These are phyloP conservation scores for Rhinogobius similis DNA, from an alignment of 2,113 vertebrate species.

Conservation along the genomic window DNA sequence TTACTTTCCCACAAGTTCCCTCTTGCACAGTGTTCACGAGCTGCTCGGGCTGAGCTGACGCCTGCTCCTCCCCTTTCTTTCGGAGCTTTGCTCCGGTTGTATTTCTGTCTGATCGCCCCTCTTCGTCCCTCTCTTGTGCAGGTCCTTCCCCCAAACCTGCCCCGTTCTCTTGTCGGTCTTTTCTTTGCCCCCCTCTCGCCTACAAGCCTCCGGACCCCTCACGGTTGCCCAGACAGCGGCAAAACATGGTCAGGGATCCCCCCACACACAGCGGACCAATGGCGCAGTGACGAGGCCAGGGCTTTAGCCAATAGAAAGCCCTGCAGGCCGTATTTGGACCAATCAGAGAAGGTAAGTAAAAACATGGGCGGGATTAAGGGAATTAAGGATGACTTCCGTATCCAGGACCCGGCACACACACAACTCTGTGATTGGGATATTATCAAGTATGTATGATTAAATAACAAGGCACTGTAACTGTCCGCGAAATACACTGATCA, in stretches of 20 bases:
- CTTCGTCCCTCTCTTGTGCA: slow-evolving; percentile 40
- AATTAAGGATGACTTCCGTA: slow-evolving; percentile 62
- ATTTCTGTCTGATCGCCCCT: slow-evolving; percentile 43
- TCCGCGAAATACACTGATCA: too few species aligned
- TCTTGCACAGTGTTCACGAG: slow-evolving; percentile 54
- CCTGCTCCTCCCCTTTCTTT: slow-evolving; percentile 39
- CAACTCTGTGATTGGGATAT: background rate
- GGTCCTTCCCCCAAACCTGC: slow-evolving; percentile 26
- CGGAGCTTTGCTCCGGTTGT: slow-evolving; percentile 9
- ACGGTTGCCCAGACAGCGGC: slow-evolving; percentile 62
- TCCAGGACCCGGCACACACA: slow-evolving; percentile 6
- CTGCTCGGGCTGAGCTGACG: slow-evolving; percentile 60
- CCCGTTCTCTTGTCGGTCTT: slow-evolving; percentile 48
- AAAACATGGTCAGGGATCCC: slow-evolving; percentile 47
- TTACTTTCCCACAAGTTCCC: slow-evolving; percentile 78
- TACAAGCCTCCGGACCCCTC: slow-evolving; percentile 52
- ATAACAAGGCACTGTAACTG: too few species aligned
- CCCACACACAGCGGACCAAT: slow-evolving; percentile 56
- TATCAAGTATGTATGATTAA: too few species aligned
- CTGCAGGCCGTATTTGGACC: slow-evolving; percentile 12
- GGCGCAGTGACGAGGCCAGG: slow-evolving; percentile 16
- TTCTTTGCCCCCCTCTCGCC: slow-evolving; percentile 63
- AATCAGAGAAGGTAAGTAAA: slow-evolving; percentile 34
- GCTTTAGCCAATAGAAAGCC: slow-evolving; percentile 44
- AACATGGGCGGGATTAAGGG: slow-evolving; percentile 48